phyloP scores from a whole-genome alignment of 2,888 invertebrate species.

The Papilio gigon region DNA sequence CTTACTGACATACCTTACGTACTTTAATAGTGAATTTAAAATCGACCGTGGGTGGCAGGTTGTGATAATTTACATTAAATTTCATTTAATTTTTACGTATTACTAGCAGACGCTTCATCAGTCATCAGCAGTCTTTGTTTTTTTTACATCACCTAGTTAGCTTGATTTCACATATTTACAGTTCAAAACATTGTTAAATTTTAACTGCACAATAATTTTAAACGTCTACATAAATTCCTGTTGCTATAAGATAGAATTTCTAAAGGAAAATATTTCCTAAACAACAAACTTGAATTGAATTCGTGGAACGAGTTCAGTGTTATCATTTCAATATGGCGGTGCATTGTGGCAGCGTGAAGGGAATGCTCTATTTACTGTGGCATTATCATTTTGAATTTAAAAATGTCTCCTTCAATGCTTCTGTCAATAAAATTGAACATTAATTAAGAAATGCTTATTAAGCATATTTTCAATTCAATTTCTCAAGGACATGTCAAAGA shows the following conservation, averaged over 20 bases:
- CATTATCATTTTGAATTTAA: background rate
- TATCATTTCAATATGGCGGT: constrained; percentile 22
- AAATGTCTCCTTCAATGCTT: background rate
- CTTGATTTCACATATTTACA: background rate
- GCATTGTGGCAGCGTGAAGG: constrained; percentile 3
- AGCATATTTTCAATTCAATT: no score
- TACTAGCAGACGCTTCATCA: no score
- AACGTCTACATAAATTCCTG: background rate
- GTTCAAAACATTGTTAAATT: background rate
- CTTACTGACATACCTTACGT: no score
- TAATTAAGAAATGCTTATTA: no score
- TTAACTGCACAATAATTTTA: background rate
- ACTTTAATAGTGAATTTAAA: no score
- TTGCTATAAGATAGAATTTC: background rate
- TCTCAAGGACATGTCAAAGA: no score
- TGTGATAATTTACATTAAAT: no score
- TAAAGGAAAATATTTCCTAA: constrained; percentile 22
- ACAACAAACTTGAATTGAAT: constrained; percentile 25
- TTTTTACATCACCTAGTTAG: background rate
- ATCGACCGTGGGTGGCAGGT: no score
- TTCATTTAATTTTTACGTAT: no score
- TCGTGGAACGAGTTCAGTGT: constrained; percentile 6
- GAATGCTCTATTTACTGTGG: background rate
- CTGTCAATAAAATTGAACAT: background rate
- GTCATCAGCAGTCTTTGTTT: no score